Percentiles rank a stretch among this genome's conserved stretches.
These are phyloP conservation scores for Clarias pachynema DNA, from an alignment of 2,797 vertebrate species.

Conservation along the genomic window DNA sequence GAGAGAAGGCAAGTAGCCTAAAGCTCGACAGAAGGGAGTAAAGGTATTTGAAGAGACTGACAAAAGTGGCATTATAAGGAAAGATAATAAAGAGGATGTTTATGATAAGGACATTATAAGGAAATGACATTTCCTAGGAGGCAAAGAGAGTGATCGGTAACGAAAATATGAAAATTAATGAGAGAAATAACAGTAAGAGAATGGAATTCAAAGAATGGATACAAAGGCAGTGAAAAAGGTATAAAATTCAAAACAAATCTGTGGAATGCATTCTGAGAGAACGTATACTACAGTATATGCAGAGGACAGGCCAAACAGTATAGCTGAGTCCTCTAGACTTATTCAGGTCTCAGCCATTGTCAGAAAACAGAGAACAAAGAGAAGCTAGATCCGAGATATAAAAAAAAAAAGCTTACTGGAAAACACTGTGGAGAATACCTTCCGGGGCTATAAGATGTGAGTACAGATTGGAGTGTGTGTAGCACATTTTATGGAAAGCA, in stretches of 20 bases:
- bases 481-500: not conserved
- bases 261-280: not conserved
- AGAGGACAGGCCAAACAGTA: not conserved
- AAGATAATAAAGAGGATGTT: not conserved
- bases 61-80: not conserved
- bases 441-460: not conserved
- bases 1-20: not conserved
- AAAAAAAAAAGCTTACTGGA: not conserved
- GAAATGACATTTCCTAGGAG: not conserved
- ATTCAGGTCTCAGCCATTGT: not conserved
- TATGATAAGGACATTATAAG: not conserved
- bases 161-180: not conserved
- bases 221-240: not conserved
- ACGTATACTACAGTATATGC: not conserved
- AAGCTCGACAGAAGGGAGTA: not conserved
- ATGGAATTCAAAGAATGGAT: not conserved
- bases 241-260: not conserved
- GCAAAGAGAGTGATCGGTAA: not conserved
- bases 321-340: not conserved
- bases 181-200: not conserved
- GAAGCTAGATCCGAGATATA: not conserved
- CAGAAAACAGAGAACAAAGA: not conserved
- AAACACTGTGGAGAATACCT: not conserved
- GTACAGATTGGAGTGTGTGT: not conserved
- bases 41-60: not conserved